phyloP scores from a whole-genome alignment of 2,797 vertebrate genomes.

The Poecile montanus region DNA sequence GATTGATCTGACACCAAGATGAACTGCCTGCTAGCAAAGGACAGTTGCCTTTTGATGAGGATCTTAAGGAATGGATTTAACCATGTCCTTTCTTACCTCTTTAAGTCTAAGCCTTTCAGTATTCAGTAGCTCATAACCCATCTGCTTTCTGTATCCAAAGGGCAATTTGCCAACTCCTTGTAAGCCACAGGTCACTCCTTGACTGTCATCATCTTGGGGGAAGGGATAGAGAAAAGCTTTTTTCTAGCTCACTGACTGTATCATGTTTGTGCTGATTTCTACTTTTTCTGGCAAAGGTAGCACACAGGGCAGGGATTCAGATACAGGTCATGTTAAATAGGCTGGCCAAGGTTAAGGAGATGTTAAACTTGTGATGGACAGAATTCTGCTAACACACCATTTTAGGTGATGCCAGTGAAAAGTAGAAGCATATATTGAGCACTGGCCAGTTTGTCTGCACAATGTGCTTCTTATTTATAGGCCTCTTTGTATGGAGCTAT shows the following conservation, averaged over 20 bases:
- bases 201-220: not conserved
- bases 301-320: not conserved
- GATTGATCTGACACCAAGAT: not conserved
- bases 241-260: not conserved
- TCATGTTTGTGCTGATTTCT: not conserved
- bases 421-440: not conserved
- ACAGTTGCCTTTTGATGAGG: not conserved
- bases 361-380: not conserved
- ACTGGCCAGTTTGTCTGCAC: not conserved
- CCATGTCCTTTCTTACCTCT: not conserved
- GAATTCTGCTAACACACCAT: not conserved
- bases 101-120: not conserved
- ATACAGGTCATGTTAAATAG: not conserved
- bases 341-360: not conserved
- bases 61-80: not conserved
- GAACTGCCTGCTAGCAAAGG: not conserved
- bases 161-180: not conserved
- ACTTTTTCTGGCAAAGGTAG: not conserved
- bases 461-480: not conserved
- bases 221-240: not conserved
- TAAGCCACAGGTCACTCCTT: not conserved
- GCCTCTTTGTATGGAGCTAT: not conserved
- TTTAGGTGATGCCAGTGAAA: not conserved
- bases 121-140: not conserved
- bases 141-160: not conserved